Evolutionary conservation across 1,140 invertebrate species (phyloP), one percentile per base, ranked within the genome.

Genomic region (Asobara japonica): DNA sequence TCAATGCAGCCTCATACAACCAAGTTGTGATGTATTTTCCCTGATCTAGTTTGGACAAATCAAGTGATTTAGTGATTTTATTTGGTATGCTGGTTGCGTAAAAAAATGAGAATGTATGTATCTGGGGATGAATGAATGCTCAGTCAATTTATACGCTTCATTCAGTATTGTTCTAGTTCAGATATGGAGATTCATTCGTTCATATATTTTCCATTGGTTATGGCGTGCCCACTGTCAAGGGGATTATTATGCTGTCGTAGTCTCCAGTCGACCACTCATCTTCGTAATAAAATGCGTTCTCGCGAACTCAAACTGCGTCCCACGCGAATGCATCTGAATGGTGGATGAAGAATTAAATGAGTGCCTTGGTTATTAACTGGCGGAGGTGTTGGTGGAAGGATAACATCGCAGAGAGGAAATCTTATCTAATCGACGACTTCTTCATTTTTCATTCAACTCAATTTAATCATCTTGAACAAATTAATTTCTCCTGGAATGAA

Each of bases 171-270:
- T n/a, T n/a, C n/a, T n/a, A n/a, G n/a, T n/a, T n/a, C n/a, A n/a
- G n/a, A n/a, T n/a, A n/a, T n/a, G n/a, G n/a, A n/a, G n/a, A n/a
- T n/a, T n/a, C n/a, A n/a, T n/a, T n/a, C n/a, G n/a, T n/a, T n/a
- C n/a, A n/a, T n/a, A n/a, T 66, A 36, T 38, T 25, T 13, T 38
- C 6, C 33, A 36, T 51, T 25, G 25, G 18, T 33, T 36, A 69
- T 56, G 25, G 62, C 69, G 62, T 65, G 65, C 65, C 69, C 41
- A 65, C 62, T 65, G 65, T 71, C 61, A 18, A 41, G n/a, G 7
- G 41, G 51, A 62, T 71, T 71, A 71, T 71, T 71, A 71, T 71
- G 69, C 69, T 38, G 69, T 71, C 65, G 69, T n/a, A n/a, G n/a
- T n/a, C n/a, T n/a, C n/a, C 48, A 65, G 5, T 45, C 4, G 8